Conservation (phyloP, 2,888 invertebrate genomes). For the Timandra comae region DNA sequence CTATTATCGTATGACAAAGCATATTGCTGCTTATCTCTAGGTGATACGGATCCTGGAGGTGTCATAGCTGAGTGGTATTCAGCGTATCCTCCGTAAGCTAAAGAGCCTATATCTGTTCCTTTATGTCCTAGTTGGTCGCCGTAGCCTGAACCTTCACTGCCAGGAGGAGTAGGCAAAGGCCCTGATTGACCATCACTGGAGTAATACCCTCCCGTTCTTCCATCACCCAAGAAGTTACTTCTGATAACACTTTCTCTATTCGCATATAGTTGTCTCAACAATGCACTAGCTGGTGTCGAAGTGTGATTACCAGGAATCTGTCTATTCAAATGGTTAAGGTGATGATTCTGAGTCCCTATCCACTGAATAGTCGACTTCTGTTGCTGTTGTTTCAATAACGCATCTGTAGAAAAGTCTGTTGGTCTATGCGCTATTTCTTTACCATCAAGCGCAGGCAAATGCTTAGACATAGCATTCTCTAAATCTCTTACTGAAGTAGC, state of each 20-base stretch:
- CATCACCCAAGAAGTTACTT: conserved; percentile 82
- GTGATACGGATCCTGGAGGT: conserved; percentile 97
- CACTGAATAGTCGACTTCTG: conserved; percentile 91
- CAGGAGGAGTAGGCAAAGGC: conserved; percentile 92
- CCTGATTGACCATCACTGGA: conserved; percentile 80
- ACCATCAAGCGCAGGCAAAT: conserved; percentile 81
- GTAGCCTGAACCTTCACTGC: conserved; percentile 87
- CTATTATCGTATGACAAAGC: conserved; percentile 69
- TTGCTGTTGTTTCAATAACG: conserved; percentile 87
- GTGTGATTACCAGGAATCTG: conserved; percentile 75
- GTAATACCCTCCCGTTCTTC: conserved; percentile 66
- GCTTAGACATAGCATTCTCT: conserved; percentile 98
- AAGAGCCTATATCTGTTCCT: conserved; percentile 78
- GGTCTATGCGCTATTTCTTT: conserved; percentile 80
- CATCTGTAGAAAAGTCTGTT: conserved; percentile 92
- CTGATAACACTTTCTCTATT: conserved; percentile 97
- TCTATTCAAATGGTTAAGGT: conserved; percentile 78
- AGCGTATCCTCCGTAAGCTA: conserved; percentile 78
- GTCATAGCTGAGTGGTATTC: conserved; percentile 97
- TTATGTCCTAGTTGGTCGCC: conserved; percentile 79
- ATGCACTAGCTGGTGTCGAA: conserved; percentile 90
- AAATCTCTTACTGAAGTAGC: conserved; percentile 90
- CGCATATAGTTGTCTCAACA: conserved; percentile 92
- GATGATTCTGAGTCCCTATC: conserved; percentile 89
- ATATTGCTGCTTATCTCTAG: conserved; percentile 87